Percentiles rank a stretch among this genome's conserved stretches.
Conservation (phyloP, 2,888 invertebrate genomes). For the Cetonia aurata region DNA sequence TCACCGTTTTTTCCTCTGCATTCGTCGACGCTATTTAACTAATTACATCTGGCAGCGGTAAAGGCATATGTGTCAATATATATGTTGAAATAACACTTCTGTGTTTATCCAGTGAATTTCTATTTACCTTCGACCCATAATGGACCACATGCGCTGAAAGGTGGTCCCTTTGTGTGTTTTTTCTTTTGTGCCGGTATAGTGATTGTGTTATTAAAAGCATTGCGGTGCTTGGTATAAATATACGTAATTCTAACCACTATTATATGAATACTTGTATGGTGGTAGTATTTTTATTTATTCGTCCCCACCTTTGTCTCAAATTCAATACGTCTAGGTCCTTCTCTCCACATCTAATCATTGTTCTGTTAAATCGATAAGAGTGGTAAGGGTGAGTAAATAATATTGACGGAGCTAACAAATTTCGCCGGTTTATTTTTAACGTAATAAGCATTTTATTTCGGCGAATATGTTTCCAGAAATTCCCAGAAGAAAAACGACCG, state of each 20-base stretch:
- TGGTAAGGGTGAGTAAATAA: too few species aligned
- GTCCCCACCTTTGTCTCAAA: too few species aligned
- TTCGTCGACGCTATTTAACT: constrained; percentile 29
- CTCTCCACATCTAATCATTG: too few species aligned
- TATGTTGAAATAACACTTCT: constrained; percentile 26
- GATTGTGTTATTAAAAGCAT: constrained; percentile 8
- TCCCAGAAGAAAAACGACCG: neutral
- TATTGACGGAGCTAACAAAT: too few species aligned
- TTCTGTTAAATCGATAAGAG: too few species aligned
- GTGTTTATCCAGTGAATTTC: constrained; percentile 28
- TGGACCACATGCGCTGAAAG: constrained; percentile 32
- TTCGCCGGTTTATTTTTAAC: too few species aligned
- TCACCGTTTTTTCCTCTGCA: neutral
- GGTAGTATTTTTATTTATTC: too few species aligned
- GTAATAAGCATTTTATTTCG: too few species aligned
- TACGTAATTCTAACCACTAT: neutral
- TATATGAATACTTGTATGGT: too few species aligned
- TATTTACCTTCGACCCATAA: constrained; percentile 30
- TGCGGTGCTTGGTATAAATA: neutral
- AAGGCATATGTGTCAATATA: constrained; percentile 36
- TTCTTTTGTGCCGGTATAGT: constrained; percentile 8
- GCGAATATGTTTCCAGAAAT: too few species aligned
- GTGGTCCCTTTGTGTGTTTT: constrained; percentile 13
- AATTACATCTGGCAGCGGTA: constrained; percentile 32
- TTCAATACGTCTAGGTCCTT: too few species aligned